These are phyloP conservation scores for Pseudochromis fuscus DNA, from an alignment of 2,797 vertebrate species.

Conservation along the genomic window DNA sequence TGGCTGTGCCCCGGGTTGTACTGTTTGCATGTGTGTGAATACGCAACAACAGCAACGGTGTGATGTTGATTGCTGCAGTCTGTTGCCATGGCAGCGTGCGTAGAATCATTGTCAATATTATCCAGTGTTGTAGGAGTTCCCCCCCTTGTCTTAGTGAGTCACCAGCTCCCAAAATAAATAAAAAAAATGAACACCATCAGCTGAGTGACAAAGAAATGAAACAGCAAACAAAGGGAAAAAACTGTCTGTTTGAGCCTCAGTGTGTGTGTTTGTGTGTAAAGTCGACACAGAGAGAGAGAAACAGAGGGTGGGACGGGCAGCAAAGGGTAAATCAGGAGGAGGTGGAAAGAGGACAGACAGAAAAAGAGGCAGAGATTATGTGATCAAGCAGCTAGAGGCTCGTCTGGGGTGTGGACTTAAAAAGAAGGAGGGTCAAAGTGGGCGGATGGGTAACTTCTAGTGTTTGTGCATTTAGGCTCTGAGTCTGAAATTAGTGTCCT, in stretches of 20 bases:
- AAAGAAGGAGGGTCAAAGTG: conserved; percentile 75
- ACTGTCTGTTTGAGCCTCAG: not conserved
- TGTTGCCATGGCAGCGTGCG: conserved; percentile 71
- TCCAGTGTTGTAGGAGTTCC: conserved; percentile 67
- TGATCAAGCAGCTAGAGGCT: conserved; percentile 55
- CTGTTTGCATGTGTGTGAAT: not conserved
- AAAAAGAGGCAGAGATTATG: conserved; percentile 44
- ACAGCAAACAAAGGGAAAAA: conserved; percentile 39
- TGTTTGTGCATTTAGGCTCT: conserved; percentile 70
- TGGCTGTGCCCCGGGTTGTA: conserved; percentile 13
- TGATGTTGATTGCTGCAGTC: conserved; percentile 48
- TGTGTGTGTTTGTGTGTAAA: conserved; percentile 33
- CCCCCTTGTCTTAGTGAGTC: conserved; percentile 67
- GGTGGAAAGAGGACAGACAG: not conserved
- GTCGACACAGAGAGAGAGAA: conserved; percentile 12
- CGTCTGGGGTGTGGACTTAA: conserved; percentile 73
- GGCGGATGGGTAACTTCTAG: conserved; percentile 58
- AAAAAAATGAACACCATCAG: conserved; percentile 47
- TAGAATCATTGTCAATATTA: conserved; percentile 54
- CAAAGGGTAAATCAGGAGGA: conserved; percentile 7
- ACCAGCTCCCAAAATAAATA: conserved; percentile 23
- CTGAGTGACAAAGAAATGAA: conserved; percentile 61
- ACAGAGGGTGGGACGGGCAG: conserved; percentile 14
- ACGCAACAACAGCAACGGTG: conserved; percentile 35
- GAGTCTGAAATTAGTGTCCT: conserved; percentile 68